Evolutionary conservation across 2,888 invertebrate species (phyloP).

Genomic region (Xestobium rufovillosum): DNA sequence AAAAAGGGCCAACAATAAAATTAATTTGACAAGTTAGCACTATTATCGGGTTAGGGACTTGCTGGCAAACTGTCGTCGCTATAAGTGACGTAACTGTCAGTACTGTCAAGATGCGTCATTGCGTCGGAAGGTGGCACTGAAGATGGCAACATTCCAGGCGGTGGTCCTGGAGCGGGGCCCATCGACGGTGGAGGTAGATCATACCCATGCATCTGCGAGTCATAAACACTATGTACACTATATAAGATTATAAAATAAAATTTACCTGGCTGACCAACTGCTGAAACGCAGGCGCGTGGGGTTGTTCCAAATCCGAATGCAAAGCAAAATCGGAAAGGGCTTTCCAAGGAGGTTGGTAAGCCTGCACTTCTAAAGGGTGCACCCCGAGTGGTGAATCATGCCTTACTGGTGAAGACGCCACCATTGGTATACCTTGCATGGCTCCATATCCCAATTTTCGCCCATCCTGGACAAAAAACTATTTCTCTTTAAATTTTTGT

Average conservation of each 20-base stretch:
- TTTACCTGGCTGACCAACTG: slow-evolving; percentile 91
- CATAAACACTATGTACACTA: slow-evolving; percentile 11
- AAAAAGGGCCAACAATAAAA: too few species aligned
- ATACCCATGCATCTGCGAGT: slow-evolving; percentile 82
- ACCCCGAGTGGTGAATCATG: slow-evolving; percentile 83
- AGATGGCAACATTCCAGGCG: slow-evolving; percentile 49
- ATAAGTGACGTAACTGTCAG: slow-evolving; percentile 79
- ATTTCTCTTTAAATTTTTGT: slow-evolving; percentile 44
- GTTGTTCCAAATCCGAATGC: slow-evolving; percentile 83
- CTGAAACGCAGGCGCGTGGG: slow-evolving; percentile 91
- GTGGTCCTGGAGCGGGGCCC: slow-evolving; percentile 47
- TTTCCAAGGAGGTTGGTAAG: slow-evolving; percentile 97
- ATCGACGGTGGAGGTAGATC: slow-evolving; percentile 53
- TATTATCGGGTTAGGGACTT: slow-evolving; percentile 68
- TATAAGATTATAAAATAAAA: too few species aligned
- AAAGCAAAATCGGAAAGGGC: slow-evolving; percentile 92
- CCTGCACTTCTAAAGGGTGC: slow-evolving; percentile 81
- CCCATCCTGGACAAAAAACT: slow-evolving; percentile 72
- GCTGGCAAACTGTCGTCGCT: slow-evolving; percentile 76
- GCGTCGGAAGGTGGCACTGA: slow-evolving; percentile 54
- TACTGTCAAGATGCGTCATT: slow-evolving; percentile 70
- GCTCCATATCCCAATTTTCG: slow-evolving; percentile 88
- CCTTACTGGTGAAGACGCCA: slow-evolving; percentile 88
- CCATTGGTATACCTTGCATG: slow-evolving; percentile 96
- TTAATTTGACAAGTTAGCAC: too few species aligned